Conservation (phyloP, 2,888 invertebrate genomes). For the Diarsia mendica region DNA sequence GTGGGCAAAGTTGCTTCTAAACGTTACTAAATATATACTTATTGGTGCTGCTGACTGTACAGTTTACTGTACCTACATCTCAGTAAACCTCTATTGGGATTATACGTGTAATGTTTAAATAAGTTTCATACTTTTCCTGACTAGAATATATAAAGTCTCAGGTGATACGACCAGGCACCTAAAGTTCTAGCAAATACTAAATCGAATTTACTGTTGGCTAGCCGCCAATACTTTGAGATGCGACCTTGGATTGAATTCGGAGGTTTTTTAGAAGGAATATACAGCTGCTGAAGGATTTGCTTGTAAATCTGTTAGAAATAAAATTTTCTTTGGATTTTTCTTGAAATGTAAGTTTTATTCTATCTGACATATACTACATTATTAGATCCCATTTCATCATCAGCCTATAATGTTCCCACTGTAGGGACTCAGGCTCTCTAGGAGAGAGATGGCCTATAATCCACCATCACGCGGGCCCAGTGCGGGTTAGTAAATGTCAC, state of each 20-base stretch:
- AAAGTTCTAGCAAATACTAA: conserved; percentile 52
- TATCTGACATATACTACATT: neutral
- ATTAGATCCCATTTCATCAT: too few relatives aligned
- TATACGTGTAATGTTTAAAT: conserved; percentile 45
- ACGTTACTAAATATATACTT: too few relatives aligned
- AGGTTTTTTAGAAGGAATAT: conserved; percentile 15
- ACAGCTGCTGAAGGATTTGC: conserved; percentile 6
- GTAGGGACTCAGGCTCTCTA: too few relatives aligned
- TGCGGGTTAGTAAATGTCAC: too few relatives aligned
- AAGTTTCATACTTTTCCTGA: conserved; percentile 47
- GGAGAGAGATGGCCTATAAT: too few relatives aligned
- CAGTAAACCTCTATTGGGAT: conserved; percentile 1
- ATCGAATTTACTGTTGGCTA: conserved; percentile 56
- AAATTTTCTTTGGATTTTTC: neutral
- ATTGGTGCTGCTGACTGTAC: too few relatives aligned
- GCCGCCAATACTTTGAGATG: conserved; percentile 45
- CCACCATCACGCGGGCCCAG: too few relatives aligned
- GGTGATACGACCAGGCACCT: conserved; percentile 53
- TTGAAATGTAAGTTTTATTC: neutral
- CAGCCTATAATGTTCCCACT: too few relatives aligned
- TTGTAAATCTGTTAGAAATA: conserved; percentile 15
- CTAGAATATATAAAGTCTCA: conserved; percentile 52
- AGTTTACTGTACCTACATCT: neutral
- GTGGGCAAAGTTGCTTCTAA: too few relatives aligned
- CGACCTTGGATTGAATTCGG: conserved; percentile 19